Conservation (phyloP, 53 echinoderm and acorn worm species). For the Holothuria leucospilota region DNA sequence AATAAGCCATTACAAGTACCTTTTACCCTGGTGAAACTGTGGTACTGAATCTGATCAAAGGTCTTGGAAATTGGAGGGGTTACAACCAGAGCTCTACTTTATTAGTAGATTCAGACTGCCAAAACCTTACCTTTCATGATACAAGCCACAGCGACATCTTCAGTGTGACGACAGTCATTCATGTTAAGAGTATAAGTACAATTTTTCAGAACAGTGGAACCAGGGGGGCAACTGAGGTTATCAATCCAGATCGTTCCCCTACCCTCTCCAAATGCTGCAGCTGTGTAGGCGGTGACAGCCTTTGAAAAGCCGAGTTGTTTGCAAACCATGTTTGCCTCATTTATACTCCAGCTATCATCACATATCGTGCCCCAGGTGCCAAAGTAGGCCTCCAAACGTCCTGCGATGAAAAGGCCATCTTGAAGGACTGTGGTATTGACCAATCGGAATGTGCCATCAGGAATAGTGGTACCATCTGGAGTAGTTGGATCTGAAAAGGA, state of each 20-base stretch:
- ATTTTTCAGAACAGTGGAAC: neutral
- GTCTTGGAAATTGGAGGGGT: too few relatives aligned
- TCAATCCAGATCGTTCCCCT: slow-evolving; percentile 73
- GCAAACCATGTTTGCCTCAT: slow-evolving; percentile 72
- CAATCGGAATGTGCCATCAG: slow-evolving; percentile 24
- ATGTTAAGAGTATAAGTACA: neutral
- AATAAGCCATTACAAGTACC: too few relatives aligned
- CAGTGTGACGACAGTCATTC: slow-evolving; percentile 10
- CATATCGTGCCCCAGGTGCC: slow-evolving; percentile 76
- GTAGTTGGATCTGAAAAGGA: neutral
- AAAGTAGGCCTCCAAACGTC: slow-evolving; percentile 58
- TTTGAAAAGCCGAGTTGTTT: slow-evolving; percentile 64
- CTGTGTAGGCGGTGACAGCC: slow-evolving; percentile 32
- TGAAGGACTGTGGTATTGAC: slow-evolving; percentile 12
- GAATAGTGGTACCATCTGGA: neutral
- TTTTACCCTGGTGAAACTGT: too few relatives aligned
- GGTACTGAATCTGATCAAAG: too few relatives aligned
- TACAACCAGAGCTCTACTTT: too few relatives aligned
- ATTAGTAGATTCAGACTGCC: too few relatives aligned
- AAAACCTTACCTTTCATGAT: slow-evolving; percentile 17
- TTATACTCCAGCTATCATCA: slow-evolving; percentile 62
- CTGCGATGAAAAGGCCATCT: slow-evolving; percentile 13
- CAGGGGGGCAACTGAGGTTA: slow-evolving; percentile 54
- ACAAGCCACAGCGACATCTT: slow-evolving; percentile 32
- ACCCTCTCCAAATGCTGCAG: slow-evolving; percentile 69